These are phyloP conservation scores for Linyphia triangularis DNA, from an alignment of 2,888 invertebrate genomes.

Conservation along the genomic window DNA sequence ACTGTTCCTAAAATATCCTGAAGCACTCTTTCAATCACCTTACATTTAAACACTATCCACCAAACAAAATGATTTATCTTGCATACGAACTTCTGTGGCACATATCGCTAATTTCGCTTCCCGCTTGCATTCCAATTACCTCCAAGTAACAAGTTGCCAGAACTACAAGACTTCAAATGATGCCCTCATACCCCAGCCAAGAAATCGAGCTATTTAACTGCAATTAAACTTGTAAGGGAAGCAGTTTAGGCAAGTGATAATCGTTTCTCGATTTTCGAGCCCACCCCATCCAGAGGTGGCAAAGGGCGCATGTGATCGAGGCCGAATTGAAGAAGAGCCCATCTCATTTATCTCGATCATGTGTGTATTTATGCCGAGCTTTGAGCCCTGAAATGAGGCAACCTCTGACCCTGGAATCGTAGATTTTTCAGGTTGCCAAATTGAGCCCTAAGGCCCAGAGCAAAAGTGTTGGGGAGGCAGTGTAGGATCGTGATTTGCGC, in stretches of 20 bases:
- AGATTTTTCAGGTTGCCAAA: slow-evolving; percentile 50
- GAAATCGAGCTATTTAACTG: slow-evolving; percentile 25
- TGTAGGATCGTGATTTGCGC: slow-evolving; percentile 44
- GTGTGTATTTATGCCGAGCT: slow-evolving; percentile 62
- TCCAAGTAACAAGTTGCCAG: not conserved
- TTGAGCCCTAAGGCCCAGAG: slow-evolving; percentile 23
- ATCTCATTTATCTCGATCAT: slow-evolving; percentile 62
- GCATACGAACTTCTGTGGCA: not conserved
- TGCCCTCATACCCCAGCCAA: too few relatives aligned
- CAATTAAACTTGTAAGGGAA: slow-evolving; percentile 15
- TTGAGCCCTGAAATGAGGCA: slow-evolving; percentile 2
- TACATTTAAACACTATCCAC: not conserved
- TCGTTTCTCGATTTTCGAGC: slow-evolving; percentile 15
- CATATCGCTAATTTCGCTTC: not conserved
- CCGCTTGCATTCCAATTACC: not conserved
- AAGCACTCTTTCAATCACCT: not conserved
- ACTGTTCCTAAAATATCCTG: not conserved
- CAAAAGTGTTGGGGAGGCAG: slow-evolving; percentile 56
- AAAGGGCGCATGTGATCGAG: slow-evolving; percentile 27
- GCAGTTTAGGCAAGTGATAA: slow-evolving; percentile 17
- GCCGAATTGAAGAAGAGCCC: slow-evolving; percentile 22
- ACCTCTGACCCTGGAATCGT: slow-evolving; percentile 56
- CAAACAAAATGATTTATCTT: not conserved
- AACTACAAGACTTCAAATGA: not conserved
- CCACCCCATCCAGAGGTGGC: slow-evolving; percentile 16